These are phyloP conservation scores for Crypturellus tataupa DNA, from an alignment of 2,797 vertebrate genomes.

Conservation along the genomic window DNA sequence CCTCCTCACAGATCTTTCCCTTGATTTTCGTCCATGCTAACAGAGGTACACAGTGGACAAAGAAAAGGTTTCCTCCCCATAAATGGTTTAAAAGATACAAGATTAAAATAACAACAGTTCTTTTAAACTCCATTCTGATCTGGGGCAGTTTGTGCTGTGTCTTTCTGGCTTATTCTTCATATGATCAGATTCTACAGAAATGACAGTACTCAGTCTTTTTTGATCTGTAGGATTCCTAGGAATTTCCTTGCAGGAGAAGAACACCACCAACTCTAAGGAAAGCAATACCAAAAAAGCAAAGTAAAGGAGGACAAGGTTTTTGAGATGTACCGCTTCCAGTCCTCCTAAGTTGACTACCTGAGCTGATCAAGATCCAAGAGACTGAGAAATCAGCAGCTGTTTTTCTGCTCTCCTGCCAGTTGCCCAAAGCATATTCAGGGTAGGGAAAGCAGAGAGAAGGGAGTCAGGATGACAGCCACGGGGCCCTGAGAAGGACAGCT, in stretches of 20 bases:
- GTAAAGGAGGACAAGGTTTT: no score
- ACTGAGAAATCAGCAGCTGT: constrained; percentile 4
- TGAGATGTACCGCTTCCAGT: not conserved
- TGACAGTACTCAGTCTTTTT: not conserved
- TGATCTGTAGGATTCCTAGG: not conserved
- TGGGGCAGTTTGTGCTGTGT: not conserved
- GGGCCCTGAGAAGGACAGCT: not conserved
- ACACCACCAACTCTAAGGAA: not conserved
- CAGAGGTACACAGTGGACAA: not conserved
- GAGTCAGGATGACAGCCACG: not conserved
- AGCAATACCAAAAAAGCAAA: not conserved
- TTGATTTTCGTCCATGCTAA: not conserved
- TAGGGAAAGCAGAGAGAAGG: not conserved
- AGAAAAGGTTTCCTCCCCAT: not conserved
- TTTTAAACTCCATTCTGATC: not conserved
- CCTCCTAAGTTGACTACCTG: not conserved
- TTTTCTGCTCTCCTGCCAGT: not conserved
- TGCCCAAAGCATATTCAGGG: not conserved
- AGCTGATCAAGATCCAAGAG: not conserved
- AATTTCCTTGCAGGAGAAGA: not conserved
- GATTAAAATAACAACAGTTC: not conserved
- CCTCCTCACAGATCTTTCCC: not conserved
- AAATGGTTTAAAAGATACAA: not conserved
- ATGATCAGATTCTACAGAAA: fast-evolving
- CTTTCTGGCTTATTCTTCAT: not conserved